Evolutionary conservation across 2,888 invertebrate genomes (phyloP).

Genomic region (Bugulina stolonifera): DNA sequence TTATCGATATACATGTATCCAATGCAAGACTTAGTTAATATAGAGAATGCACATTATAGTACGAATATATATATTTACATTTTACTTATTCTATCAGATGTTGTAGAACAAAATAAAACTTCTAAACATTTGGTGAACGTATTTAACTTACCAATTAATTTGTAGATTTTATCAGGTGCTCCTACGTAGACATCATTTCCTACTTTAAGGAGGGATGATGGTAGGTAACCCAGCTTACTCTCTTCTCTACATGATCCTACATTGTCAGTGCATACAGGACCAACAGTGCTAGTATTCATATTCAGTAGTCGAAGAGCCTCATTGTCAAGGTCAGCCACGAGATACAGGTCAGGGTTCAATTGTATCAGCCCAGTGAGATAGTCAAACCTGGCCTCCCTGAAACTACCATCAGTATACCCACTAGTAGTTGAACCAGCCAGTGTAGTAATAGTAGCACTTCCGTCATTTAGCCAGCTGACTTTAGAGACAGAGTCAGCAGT

Average conservation of each 20-base stretch:
- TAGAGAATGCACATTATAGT: too few species aligned
- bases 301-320: slow-evolving; percentile 48
- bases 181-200: not conserved
- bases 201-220: not conserved
- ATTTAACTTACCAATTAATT: not conserved
- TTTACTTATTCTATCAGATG: too few species aligned
- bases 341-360: not conserved
- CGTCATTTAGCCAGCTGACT: not conserved
- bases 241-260: not conserved
- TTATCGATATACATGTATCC: too few species aligned
- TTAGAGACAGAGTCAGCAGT: not conserved
- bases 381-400: not conserved
- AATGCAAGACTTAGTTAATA: too few species aligned
- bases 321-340: slow-evolving; percentile 43
- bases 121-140: too few species aligned
- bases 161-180: not conserved
- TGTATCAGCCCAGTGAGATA: not conserved
- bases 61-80: too few species aligned
- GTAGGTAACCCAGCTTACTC: not conserved
- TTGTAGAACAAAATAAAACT: too few species aligned
- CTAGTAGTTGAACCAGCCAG: not conserved
- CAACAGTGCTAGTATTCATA: slow-evolving; percentile 35
- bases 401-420: not conserved
- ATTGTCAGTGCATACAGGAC: not conserved
- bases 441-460: not conserved